Evolutionary conservation across 2,797 vertebrate species (phyloP).

Genomic region (Petrocephalus schoutedeni): DNA sequence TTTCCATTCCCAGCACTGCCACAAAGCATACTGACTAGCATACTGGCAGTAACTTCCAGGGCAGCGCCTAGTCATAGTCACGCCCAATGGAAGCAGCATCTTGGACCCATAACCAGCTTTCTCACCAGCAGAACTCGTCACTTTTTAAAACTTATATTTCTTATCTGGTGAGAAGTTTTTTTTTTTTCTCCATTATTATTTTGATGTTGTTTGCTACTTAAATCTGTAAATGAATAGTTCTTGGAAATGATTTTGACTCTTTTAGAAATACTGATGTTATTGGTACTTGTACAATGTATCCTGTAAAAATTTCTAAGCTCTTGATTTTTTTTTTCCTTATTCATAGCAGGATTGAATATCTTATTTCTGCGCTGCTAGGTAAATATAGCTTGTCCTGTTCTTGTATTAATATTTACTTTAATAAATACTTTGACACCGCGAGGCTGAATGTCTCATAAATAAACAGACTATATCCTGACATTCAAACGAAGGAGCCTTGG

Average conservation of each 20-base stretch:
- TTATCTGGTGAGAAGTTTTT: conserved; percentile 10
- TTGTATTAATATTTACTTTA: conserved; percentile 19
- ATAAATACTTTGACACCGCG: conserved; percentile 8
- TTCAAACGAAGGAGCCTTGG: not conserved
- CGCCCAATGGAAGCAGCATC: not conserved
- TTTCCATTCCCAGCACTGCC: not conserved
- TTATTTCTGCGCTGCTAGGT: conserved; percentile 18
- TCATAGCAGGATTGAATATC: conserved; percentile 1
- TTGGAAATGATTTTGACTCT: not conserved
- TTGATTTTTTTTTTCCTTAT: not conserved
- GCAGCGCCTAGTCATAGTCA: not conserved
- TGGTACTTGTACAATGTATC: not conserved
- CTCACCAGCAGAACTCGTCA: not conserved
- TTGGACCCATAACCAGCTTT: not conserved
- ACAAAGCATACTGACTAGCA: not conserved
- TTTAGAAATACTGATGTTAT: conserved; percentile 1
- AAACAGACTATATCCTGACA: not conserved
- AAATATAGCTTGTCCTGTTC: conserved; percentile 7
- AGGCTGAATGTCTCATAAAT: not conserved
- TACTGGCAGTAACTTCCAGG: not conserved
- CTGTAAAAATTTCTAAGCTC: conserved; percentile 1
- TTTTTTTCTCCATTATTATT: not conserved
- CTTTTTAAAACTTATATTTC: not conserved
- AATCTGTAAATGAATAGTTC: conserved; percentile 18
- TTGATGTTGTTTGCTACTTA: conserved; percentile 1